phyloP scores from a whole-genome alignment of 2,888 invertebrate species.

The Lithophane semibrunnea region DNA sequence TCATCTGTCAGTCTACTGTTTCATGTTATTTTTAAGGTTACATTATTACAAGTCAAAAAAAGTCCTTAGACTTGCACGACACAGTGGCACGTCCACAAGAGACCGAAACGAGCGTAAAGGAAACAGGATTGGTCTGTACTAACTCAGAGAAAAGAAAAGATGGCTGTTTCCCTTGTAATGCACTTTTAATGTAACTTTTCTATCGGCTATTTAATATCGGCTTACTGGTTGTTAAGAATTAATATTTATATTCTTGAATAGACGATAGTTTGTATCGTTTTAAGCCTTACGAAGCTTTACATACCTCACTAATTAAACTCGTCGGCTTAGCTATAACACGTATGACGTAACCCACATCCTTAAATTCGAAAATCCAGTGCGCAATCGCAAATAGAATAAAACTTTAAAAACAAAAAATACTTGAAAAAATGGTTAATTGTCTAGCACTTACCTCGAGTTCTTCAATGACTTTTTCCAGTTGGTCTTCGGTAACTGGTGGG shows the following conservation, averaged over 20 bases:
- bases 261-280: neutral
- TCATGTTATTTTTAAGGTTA: neutral
- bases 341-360: constrained; percentile 36
- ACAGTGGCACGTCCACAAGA: neutral
- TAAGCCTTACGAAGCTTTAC: constrained; percentile 14
- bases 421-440: neutral
- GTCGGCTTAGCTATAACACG: neutral
- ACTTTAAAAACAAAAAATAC: neutral
- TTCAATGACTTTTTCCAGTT: constrained; percentile 97
- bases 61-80: neutral
- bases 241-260: neutral
- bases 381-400: neutral
- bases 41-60: neutral
- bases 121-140: neutral
- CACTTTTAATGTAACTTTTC: neutral
- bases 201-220: too few relatives aligned
- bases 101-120: neutral
- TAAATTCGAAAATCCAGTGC: constrained; percentile 20
- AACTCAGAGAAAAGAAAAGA: neutral
- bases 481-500: constrained; percentile 94
- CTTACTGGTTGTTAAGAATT: neutral
- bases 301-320: neutral
- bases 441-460: constrained; percentile 93
- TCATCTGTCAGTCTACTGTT: neutral
- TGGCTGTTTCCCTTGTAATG: too few relatives aligned